These are phyloP conservation scores for Litoditis marina DNA, from an alignment of 2,888 invertebrate genomes.

Conservation along the genomic window DNA sequence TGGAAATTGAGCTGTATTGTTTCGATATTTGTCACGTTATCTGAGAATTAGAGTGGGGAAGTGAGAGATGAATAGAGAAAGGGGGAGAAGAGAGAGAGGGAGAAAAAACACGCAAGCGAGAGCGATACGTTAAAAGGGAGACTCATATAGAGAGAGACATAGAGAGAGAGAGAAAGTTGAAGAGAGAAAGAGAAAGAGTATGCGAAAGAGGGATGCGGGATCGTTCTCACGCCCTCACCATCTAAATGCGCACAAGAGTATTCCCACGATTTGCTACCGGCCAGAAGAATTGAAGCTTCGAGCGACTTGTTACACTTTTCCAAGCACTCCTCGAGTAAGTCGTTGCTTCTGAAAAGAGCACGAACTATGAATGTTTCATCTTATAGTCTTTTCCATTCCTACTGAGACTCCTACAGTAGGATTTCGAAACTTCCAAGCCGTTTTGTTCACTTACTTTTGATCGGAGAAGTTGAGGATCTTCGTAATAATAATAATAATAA, in stretches of 20 bases:
- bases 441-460: no score
- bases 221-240: slow-evolving; percentile 1
- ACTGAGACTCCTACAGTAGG: no score
- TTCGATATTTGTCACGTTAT: no score
- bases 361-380: not conserved
- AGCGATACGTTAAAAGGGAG: not conserved
- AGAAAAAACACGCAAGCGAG: no score
- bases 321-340: slow-evolving; percentile 28
- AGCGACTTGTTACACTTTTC: slow-evolving; percentile 34
- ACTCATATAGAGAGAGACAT: no score
- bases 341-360: slow-evolving; percentile 33
- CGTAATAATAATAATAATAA: no score
- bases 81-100: no score
- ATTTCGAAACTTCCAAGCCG: no score
- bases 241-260: slow-evolving; percentile 11
- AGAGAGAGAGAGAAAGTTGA: no score
- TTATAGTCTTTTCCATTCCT: not conserved
- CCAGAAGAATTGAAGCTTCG: slow-evolving; percentile 34
- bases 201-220: no score
- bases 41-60: not conserved
- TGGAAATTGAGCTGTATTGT: slow-evolving; percentile 2
- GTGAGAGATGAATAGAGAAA: not conserved
- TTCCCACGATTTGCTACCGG: slow-evolving; percentile 25
- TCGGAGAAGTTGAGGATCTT: no score
- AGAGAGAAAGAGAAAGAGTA: no score